Percentiles rank a stretch among this genome's conserved stretches.
phyloP scores from a whole-genome alignment of 2,888 invertebrate genomes.

The Trachelus iudaicus region DNA sequence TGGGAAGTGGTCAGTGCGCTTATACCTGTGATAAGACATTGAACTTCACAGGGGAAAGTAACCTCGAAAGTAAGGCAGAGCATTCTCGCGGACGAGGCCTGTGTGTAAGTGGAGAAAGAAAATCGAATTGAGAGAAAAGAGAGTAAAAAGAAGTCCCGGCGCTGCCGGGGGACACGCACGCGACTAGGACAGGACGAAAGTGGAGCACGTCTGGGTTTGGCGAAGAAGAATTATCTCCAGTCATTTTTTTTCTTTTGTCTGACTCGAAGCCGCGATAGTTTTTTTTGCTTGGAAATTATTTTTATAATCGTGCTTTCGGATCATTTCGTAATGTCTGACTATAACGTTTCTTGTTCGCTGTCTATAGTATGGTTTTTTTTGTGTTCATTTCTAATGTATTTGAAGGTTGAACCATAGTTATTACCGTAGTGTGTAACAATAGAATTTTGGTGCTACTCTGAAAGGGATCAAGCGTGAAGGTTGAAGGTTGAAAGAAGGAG shows the following conservation, averaged over 20 bases:
- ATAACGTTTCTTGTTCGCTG: neutral
- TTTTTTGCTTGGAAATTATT: neutral
- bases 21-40: neutral
- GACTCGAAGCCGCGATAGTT: neutral
- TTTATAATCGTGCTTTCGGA: neutral
- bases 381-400: neutral
- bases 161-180: neutral
- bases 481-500: neutral
- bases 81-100: neutral
- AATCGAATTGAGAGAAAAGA: neutral
- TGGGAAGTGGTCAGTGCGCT: neutral
- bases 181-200: neutral
- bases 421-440: neutral
- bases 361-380: neutral
- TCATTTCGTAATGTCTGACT: neutral
- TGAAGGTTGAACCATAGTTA: neutral
- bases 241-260: neutral
- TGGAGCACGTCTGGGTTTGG: neutral
- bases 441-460: neutral
- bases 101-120: neutral
- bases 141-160: neutral
- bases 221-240: neutral
- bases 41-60: slow-evolving; percentile 29
- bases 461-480: neutral
- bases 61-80: slow-evolving; percentile 36